Base-by-base conservation (phyloP, 2,888 invertebrate species). In the Phyto melanocephala region DNA sequence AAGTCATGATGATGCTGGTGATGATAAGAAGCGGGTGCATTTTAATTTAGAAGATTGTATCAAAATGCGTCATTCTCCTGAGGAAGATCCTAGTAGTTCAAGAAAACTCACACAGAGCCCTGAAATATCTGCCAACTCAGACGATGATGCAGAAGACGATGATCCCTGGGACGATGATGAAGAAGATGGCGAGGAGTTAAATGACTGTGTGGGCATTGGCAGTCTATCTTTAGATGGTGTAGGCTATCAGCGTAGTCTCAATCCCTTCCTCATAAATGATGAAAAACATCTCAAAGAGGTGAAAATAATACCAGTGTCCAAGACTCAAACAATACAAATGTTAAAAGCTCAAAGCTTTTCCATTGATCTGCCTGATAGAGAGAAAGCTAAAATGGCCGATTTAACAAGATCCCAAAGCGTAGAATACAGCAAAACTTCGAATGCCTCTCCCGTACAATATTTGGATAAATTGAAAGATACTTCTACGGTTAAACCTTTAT, bases 21-120 rank as follows among this genome's bases (percentile, higher is more conserved):
- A 96, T 80, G 96, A 96, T 77, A 94, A 94, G 80, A 96, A 96
- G 88, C 95, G 95, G 88, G 96, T 96, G 0, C 92, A 94, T 8
- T 94, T 94, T 85, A 94, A 94, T 88, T 89, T 94, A 72, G 82
- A 82, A 20, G 90, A 89, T 10, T 87, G 88, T 7, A 77, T 84
- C 8, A 87, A 87, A 78, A 74, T 85, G 33, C 86, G 86, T 28
- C 75, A 75, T 2, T 89, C 90, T 1, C 88, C 89, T 0, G 89
- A 88, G 11, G 88, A 89, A 15, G 89, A 90, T 63, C 86, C 86
- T 0, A 87, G 86, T 33, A 87, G 87, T 20, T 87, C 88, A 0
- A 86, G 85, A 0, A 88, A 86, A 58, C 74, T 87, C 11, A 87
- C 87, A 0, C 88, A 88, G 72, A 90, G 88, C 71, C 88, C 89